Evolutionary conservation across 2,888 invertebrate genomes (phyloP), one percentile per base, ranked within the genome.

Genomic region (Sarcophaga variegata): DNA sequence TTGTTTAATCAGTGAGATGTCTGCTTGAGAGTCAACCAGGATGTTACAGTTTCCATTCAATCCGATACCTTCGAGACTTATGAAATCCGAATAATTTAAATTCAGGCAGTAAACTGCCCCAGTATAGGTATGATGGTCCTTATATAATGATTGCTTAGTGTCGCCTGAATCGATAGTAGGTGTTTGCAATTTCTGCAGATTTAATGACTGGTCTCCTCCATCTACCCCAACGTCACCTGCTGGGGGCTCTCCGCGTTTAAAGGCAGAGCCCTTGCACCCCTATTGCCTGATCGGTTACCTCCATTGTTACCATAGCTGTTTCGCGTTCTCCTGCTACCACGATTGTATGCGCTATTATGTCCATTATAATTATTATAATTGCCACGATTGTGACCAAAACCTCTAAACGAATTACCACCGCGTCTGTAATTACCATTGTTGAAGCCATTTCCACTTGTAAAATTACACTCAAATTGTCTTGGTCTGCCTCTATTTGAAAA

Each of bases 191-290:
- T 22, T 17, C 47, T 47, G 63, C 27, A 5, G 4, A 63, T 49
- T 12, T 4, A 22, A 75, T 25, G 45, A 47, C 22, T 47, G 22
- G 14, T 63, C 14, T 63, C 6, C 10, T 64, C 37, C 20, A 14
- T 54, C 20, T 76, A n/a, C 76, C 76, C 49, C 54, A 76, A 66
- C 64, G 64, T 17, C 1, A 27, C 66, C 22, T 66, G 75, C 49
- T 75, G 75, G 49, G 75, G 75, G 64, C 12, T 22, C 17, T 47
- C 66, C 59, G 67, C 77, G 60, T 77, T 77, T 67, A 77, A 77
- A 67, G 67, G 67, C 67, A 77, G 76, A 54, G 66, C 14, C 64
- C 76, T 76, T 17, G 66, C 66, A 37, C 10, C 14, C 54, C 75
- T 12, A 60, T 70, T 60, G 25, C 60, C 27, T 45, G 60, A 45